Base-by-base conservation (phyloP, 2,113 vertebrate genomes). In the Nymphicus hollandicus region DNA sequence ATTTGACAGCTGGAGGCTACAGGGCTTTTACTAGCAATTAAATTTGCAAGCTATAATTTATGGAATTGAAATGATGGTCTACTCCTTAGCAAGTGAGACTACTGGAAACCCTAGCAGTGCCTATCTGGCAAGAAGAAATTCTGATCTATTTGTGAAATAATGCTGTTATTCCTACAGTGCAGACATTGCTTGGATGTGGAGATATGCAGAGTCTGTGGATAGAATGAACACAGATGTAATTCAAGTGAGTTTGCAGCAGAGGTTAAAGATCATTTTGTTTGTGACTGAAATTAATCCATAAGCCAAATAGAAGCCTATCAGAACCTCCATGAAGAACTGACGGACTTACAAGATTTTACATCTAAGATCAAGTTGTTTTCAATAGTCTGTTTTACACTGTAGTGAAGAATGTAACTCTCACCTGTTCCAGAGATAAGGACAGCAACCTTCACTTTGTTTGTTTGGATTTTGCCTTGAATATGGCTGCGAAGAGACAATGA, bases 361-460 rank as follows among this genome's bases (percentile, higher is more conserved):
- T 50, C 31, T 37, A 66, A 47, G 49, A 29, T 74, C 23, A 47
- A 58, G 33, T 19, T 19, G 7, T 81, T 71, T 28, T 43, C 46
- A 37, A 2, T 3, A 60, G 61, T 3, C 29, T 81, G 63, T 28
- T 33, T 39, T 53, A 33, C 60, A 17, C 3, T 31, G 37, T 9
- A 84, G 46, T n/a, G 24, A 44, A 29, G 78, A 55, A 76, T 22
- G 20, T 33, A 80, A 17, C 20, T 46, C 97, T 93, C 70, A 99
- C 99, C 99, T 97, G 99, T 99, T 81, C 99, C 99, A 50, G 99
- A 99, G 97, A 99, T 99, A 31, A 99, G 98, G 56, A 99, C 98
- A 7, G 98, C 99, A 7, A 99, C 99, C 97, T 95, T 98, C 74
- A 98, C 98, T 95, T 96, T 98, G 77, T 98, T 94, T n/a, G 98